These are phyloP conservation scores for Parambassis ranga DNA, from an alignment of 2,797 vertebrate genomes.

Conservation along the genomic window DNA sequence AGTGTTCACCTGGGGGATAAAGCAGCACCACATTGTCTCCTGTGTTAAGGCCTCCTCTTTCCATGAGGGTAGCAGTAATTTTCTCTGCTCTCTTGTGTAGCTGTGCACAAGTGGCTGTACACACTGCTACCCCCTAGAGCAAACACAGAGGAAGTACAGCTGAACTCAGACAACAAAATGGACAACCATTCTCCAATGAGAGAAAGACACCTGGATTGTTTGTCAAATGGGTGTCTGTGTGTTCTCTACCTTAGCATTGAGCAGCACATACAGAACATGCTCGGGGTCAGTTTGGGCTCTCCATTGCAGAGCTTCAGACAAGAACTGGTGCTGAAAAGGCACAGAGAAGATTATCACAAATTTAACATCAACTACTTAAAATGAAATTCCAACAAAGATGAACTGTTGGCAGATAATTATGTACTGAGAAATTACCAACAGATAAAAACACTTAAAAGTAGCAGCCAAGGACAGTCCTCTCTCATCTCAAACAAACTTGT, in stretches of 20 bases:
- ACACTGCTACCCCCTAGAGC: conserved; percentile 89
- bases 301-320: conserved; percentile 96
- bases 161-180: conserved; percentile 22
- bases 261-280: conserved; percentile 91
- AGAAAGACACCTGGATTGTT: too few relatives aligned
- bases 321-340: conserved; percentile 89
- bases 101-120: conserved; percentile 93
- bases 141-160: conserved; percentile 20
- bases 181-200: not conserved
- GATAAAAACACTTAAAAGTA: conserved; percentile 15
- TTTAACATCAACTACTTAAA: too few relatives aligned
- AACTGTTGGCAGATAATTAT: not conserved
- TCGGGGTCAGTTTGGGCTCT: conserved; percentile 94
- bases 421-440: conserved; percentile 14
- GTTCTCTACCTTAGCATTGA: conserved; percentile 91
- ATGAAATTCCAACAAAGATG: not conserved
- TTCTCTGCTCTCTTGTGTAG: conserved; percentile 96
- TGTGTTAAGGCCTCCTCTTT: conserved; percentile 95
- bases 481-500: conserved; percentile 8
- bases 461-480: not conserved
- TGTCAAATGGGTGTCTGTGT: not conserved
- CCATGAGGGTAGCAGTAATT: conserved; percentile 89
- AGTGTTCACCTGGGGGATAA: conserved; percentile 89
- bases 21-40: conserved; percentile 98
- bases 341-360: conserved; percentile 7